A percentile compares a stretch with the other conserved stretches of the same genome.
phyloP scores from a whole-genome alignment of 2,113 vertebrate genomes.

The Danionella cerebrum region DNA sequence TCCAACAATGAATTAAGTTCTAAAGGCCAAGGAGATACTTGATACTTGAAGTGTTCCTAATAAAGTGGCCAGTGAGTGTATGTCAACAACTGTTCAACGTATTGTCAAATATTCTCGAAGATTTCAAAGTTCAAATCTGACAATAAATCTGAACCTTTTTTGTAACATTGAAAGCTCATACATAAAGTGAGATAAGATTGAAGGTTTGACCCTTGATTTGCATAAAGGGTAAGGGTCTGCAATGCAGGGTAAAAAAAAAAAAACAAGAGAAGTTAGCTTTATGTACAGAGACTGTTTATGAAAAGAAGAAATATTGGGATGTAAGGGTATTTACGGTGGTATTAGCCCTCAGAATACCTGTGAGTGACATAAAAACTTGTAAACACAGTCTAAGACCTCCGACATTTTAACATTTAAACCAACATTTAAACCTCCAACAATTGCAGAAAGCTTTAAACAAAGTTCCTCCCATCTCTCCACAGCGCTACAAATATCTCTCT shows the following conservation, averaged over 20 bases:
- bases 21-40: no score
- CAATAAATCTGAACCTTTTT: no score
- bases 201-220: background rate
- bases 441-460: conserved; percentile 90
- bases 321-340: conserved; percentile 7
- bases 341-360: conserved; percentile 6
- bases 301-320: background rate
- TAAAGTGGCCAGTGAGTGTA: no score
- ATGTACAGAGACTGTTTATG: background rate
- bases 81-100: no score
- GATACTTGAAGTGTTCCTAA: no score
- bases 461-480: conserved; percentile 61
- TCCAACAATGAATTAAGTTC: no score
- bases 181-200: background rate
- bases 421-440: conserved; percentile 72
- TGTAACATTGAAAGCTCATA: background rate
- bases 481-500: no score
- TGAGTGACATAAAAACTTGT: conserved; percentile 9
- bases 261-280: no score
- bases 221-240: background rate
- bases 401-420: conserved; percentile 29
- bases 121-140: no score
- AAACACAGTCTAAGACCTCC: conserved; percentile 23
- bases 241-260: no score
- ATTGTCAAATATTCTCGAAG: no score